Evolutionary conservation across 2,797 vertebrate genomes (phyloP).

Genomic region (Euthynnus affinis): DNA sequence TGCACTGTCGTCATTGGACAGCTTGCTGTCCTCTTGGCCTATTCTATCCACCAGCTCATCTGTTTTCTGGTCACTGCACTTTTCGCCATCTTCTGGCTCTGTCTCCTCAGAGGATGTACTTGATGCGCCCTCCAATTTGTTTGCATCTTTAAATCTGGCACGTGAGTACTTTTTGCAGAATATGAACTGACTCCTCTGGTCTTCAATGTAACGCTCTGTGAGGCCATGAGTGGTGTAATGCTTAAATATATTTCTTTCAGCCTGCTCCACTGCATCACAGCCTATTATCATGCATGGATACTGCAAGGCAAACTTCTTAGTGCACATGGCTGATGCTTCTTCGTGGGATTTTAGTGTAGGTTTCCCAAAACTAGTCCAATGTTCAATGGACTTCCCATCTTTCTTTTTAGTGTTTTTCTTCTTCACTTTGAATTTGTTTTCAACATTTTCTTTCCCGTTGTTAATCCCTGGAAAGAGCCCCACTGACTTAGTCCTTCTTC

Average conservation of each 20-base stretch:
- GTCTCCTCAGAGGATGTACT: constrained; percentile 77
- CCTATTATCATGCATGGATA: constrained; percentile 99
- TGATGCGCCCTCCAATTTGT: constrained; percentile 78
- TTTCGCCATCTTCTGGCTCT: constrained; percentile 67
- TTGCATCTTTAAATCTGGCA: constrained; percentile 84
- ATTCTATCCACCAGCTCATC: constrained; percentile 68
- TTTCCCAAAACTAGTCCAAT: constrained; percentile 91
- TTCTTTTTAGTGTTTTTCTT: constrained; percentile 85
- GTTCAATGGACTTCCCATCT: constrained; percentile 83
- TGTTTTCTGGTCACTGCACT: constrained; percentile 60
- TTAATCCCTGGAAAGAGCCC: constrained; percentile 80
- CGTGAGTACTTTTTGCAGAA: constrained; percentile 91
- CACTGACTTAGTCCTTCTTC: constrained; percentile 75
- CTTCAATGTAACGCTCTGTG: constrained; percentile 93
- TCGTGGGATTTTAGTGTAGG: constrained; percentile 93
- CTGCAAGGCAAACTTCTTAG: constrained; percentile 90
- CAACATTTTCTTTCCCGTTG: constrained; percentile 89
- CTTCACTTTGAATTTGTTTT: constrained; percentile 84
- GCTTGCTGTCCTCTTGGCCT: constrained; percentile 75
- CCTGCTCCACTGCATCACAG: constrained; percentile 93
- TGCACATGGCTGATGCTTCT: constrained; percentile 94
- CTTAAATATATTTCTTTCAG: constrained; percentile 94
- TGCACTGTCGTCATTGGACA: constrained; percentile 74
- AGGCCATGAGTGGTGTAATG: constrained; percentile 98
- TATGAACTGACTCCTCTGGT: constrained; percentile 94